Evolutionary conservation across 2,888 invertebrate genomes (phyloP).

Genomic region (Pachliopta kotzebuea): DNA sequence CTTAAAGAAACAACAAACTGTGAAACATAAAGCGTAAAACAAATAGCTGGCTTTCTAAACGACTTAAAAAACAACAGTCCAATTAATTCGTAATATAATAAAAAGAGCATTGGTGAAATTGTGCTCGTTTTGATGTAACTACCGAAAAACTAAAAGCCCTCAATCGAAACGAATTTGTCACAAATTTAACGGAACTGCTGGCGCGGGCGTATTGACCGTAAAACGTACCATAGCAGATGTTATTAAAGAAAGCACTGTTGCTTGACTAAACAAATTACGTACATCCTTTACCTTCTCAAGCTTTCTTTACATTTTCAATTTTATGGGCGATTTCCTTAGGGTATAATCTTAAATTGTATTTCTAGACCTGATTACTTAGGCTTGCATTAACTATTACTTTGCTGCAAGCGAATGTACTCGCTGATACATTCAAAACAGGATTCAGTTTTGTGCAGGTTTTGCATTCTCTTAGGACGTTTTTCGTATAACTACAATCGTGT

Average conservation of each 20-base stretch:
- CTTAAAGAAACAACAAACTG: neutral
- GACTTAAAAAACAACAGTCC: slow-evolving; percentile 5
- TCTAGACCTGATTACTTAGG: slow-evolving; percentile 8
- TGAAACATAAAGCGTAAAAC: neutral
- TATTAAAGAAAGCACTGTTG: slow-evolving; percentile 18
- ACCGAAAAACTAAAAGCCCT: slow-evolving; percentile 20
- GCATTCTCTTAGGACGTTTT: slow-evolving; percentile 46
- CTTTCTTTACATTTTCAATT: slow-evolving; percentile 17
- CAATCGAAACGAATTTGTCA: slow-evolving; percentile 16
- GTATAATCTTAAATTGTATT: slow-evolving; percentile 16
- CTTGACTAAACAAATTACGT: slow-evolving; percentile 14
- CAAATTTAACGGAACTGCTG: slow-evolving; percentile 23
- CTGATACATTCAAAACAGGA: slow-evolving; percentile 32
- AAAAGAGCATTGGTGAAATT: slow-evolving; percentile 20
- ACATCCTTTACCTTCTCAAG: slow-evolving; percentile 14
- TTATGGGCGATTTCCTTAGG: slow-evolving; percentile 15
- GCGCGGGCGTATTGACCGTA: slow-evolving; percentile 2
- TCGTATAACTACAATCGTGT: slow-evolving; percentile 41
- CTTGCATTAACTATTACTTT: slow-evolving; percentile 4
- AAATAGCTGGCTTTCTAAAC: slow-evolving; percentile 8
- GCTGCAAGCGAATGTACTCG: slow-evolving; percentile 34
- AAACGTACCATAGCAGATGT: slow-evolving; percentile 11
- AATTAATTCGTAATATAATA: slow-evolving; percentile 10
- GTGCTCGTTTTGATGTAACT: slow-evolving; percentile 15
- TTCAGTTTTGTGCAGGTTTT: slow-evolving; percentile 31